Percentiles rank a stretch among this genome's conserved stretches.
These are phyloP conservation scores for Cremastinae sp. DNA, from an alignment of 2,888 invertebrate genomes.

Conservation along the genomic window DNA sequence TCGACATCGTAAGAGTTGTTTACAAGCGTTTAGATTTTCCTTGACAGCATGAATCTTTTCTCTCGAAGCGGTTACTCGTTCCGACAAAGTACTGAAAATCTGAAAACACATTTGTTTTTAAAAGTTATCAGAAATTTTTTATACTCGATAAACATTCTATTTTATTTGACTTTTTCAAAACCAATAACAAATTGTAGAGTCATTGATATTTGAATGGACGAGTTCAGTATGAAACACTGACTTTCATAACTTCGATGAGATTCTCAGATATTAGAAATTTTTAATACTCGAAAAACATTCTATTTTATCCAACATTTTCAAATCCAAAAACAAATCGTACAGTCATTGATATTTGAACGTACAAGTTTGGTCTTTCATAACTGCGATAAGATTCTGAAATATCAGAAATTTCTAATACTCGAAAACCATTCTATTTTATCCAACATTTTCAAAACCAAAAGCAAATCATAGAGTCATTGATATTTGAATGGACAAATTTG, in stretches of 20 bases:
- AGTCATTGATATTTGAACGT: too few relatives aligned
- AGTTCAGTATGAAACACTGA: too few relatives aligned
- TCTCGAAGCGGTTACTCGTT: conserved; percentile 88
- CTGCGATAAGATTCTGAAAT: conserved; percentile 91
- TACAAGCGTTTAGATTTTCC: conserved; percentile 91
- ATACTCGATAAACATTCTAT: background rate
- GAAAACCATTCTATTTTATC: conserved; percentile 15
- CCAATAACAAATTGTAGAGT: background rate
- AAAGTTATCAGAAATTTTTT: conserved; percentile 23
- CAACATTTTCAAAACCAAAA: background rate
- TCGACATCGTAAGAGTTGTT: conserved; percentile 92
- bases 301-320: too few relatives aligned
- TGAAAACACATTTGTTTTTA: conserved; percentile 78
- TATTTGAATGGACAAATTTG: background rate
- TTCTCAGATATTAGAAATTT: too few relatives aligned
- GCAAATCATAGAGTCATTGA: background rate
- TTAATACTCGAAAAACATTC: too few relatives aligned
- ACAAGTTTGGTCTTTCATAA: conserved; percentile 88
- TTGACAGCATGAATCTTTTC: conserved; percentile 90
- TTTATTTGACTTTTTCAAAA: background rate
- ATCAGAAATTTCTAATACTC: background rate
- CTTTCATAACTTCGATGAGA: conserved; percentile 90
- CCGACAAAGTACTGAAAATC: conserved; percentile 89
- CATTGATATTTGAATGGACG: background rate
- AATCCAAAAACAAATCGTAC: too few relatives aligned